These are phyloP conservation scores for Menidia menidia DNA, from an alignment of 2,797 vertebrate genomes.

Conservation along the genomic window DNA sequence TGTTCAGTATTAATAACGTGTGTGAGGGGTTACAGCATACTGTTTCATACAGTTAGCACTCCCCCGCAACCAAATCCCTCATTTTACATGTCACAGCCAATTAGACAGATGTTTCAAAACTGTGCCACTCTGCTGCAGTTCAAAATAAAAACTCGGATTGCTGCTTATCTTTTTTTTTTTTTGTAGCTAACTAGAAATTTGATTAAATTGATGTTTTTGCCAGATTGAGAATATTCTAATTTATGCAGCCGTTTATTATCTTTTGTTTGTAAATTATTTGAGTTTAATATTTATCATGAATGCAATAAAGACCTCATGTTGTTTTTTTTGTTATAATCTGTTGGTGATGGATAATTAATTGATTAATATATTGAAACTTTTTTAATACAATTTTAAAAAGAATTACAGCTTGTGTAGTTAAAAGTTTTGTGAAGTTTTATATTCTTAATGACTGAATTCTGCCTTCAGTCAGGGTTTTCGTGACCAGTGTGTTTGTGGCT, in stretches of 20 bases:
- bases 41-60: slow-evolving; percentile 75
- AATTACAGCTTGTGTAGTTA: slow-evolving; percentile 1
- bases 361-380: too few relatives aligned
- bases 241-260: background rate
- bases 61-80: slow-evolving; percentile 71
- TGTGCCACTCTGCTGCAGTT: slow-evolving; percentile 31
- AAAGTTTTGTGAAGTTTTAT: slow-evolving; percentile 46
- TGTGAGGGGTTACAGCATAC: slow-evolving; percentile 74
- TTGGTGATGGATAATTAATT: too few relatives aligned
- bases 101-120: slow-evolving; percentile 71
- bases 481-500: slow-evolving; percentile 68
- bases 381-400: too few relatives aligned
- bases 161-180: background rate
- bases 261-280: background rate
- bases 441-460: slow-evolving; percentile 64
- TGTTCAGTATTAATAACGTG: slow-evolving; percentile 79
- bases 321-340: too few relatives aligned
- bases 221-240: background rate
- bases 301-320: too few relatives aligned
- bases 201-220: background rate
- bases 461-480: slow-evolving; percentile 76
- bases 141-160: slow-evolving; percentile 24
- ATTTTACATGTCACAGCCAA: slow-evolving; percentile 78
- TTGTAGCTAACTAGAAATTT: background rate
- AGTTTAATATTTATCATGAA: background rate